Percentiles rank a stretch among this genome's conserved stretches.
phyloP scores from a whole-genome alignment of 2,113 vertebrate species.

The Archilochus colubris region DNA sequence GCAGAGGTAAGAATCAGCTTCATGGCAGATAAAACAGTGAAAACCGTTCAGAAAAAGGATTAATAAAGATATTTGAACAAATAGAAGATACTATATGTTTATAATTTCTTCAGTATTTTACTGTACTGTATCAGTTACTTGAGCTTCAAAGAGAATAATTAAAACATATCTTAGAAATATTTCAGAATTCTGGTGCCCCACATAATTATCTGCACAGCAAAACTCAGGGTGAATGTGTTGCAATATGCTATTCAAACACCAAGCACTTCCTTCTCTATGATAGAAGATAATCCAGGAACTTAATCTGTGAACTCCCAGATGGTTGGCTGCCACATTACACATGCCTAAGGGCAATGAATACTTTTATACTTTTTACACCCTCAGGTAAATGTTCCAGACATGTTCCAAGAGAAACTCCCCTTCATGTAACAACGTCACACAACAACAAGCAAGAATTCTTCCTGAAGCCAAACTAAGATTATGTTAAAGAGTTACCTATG shows the following conservation, averaged over 20 bases:
- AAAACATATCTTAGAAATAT: not conserved
- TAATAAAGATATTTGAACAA: not conserved
- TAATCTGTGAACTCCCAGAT: conserved; percentile 1
- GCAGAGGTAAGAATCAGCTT: not conserved
- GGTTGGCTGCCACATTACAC: not conserved
- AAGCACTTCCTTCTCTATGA: conserved; percentile 14
- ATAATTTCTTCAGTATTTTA: not conserved
- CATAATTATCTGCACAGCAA: not conserved
- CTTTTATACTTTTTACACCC: conserved; percentile 16
- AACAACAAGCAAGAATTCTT: not conserved
- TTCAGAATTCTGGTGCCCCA: not conserved
- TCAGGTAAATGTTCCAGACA: conserved; percentile 27
- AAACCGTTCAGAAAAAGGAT: not conserved
- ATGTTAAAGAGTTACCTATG: not conserved
- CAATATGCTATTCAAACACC: not conserved
- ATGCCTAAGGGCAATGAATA: not conserved
- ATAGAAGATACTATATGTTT: not conserved
- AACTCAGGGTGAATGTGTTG: not conserved
- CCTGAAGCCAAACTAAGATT: not conserved
- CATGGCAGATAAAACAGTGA: not conserved
- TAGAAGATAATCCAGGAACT: conserved; percentile 45
- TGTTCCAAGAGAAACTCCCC: conserved; percentile 12
- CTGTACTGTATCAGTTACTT: not conserved
- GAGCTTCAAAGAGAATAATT: conserved; percentile 7
- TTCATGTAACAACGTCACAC: conserved; percentile 30